Base-by-base conservation (phyloP, 2,888 invertebrate species). In the Eupithecia exiguata region DNA sequence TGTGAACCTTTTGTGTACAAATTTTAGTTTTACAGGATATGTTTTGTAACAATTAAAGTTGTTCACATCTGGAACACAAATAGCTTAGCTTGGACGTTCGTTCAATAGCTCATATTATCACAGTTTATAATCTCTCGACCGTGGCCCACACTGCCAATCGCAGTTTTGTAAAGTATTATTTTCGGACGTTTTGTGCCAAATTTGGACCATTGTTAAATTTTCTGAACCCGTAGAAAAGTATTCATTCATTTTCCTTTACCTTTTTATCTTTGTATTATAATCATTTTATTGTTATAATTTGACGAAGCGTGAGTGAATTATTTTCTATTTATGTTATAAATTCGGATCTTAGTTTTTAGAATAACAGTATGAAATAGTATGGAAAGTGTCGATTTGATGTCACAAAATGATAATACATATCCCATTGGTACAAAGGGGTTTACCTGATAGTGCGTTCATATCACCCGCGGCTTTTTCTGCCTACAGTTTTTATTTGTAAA, bases 181-280 rank as follows among this genome's bases (percentile, higher is more conserved):
- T 85, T 87, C 83, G 85, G 84, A 86, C 84, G 86, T 79, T 85
- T 80, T 90, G 94, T 93, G 93, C 93, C 93, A 94, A 94, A 94
- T 89, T 87, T 82, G 78, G 92, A 91, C 93, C 92, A 92, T 89
- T 84, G 82, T 81, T 85, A 83, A 82, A 84, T 84, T 84, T 85
- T 87, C 88, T 86, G 83, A 81, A 87, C 84, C 83, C 84, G 81
- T 83, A 85, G 84, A 84, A 68, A 82, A 79, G 81, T 79, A 77
- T 80, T 77, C 77, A 82, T 81, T 81, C 78, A 78, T 84, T 84
- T 80, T 74, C 69, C 75, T 78, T 78, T 79, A 68, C 71, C 69
- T 84, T 83, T 86, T 77, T 83, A 38, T 49, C n/a, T 81, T 82
- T 81, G 75, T 83, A 83, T 87, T 58, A 68, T 71, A 65, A 70